These are phyloP conservation scores for Piliocolobus tephrosceles DNA, from an alignment of 2,113 vertebrate species.

Conservation along the genomic window DNA sequence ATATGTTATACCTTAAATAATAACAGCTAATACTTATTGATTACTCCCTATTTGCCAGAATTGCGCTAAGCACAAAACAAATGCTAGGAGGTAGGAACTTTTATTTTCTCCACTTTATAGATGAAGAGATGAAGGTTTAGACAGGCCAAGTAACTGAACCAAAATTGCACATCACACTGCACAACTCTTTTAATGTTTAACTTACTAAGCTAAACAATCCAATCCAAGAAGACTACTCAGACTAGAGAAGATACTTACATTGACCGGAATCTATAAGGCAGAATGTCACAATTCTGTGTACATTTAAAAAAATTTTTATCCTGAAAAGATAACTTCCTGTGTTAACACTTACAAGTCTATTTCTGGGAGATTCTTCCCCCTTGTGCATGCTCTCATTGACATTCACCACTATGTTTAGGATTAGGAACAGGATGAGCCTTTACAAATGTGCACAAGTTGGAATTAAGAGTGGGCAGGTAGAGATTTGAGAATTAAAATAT, in stretches of 20 bases:
- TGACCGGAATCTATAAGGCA: background rate
- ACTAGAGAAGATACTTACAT: background rate
- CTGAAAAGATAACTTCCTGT: conserved; percentile 30
- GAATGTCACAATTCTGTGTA: background rate
- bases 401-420: conserved; percentile 8
- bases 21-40: background rate
- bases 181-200: background rate
- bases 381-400: background rate
- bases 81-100: background rate
- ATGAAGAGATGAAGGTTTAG: background rate
- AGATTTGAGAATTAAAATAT: background rate
- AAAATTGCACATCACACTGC: background rate
- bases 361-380: background rate
- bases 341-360: conserved; percentile 14
- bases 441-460: background rate
- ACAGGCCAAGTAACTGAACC: background rate
- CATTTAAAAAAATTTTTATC: background rate
- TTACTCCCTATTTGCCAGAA: background rate
- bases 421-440: background rate
- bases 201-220: conserved; percentile 34
- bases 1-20: conserved; percentile 24
- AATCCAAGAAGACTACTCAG: background rate
- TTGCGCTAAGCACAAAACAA: background rate
- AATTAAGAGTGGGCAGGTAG: background rate
- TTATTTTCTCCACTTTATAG: background rate